Percentiles rank a stretch among this genome's conserved stretches.
Conservation (phyloP, 2,113 vertebrate species). For the Bungarus multicinctus region DNA sequence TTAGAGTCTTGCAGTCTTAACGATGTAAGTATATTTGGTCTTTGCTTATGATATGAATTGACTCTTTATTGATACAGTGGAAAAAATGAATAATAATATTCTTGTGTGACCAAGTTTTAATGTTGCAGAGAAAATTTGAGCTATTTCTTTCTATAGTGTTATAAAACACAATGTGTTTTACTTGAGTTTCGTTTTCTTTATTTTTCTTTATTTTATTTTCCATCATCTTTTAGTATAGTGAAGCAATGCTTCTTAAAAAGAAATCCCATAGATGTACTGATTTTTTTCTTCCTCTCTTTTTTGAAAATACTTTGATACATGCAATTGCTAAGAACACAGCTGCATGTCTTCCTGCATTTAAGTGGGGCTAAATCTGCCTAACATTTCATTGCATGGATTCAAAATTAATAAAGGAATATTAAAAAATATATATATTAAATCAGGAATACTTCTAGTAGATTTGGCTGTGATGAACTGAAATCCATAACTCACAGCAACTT, state of each 20-base stretch:
- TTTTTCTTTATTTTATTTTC: not conserved
- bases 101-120: not conserved
- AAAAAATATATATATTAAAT: not conserved
- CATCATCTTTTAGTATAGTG: not conserved
- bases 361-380: not conserved
- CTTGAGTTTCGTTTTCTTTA: not conserved
- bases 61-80: not conserved
- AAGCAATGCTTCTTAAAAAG: not conserved
- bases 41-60: not conserved
- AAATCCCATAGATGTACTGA: not conserved
- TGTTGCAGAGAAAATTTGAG: not conserved
- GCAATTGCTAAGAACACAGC: not conserved
- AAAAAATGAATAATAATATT: not conserved
- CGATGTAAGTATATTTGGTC: not conserved
- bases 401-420: conserved; percentile 1
- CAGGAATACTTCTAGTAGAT: not conserved
- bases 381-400: not conserved
- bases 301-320: not conserved
- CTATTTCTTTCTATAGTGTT: not conserved
- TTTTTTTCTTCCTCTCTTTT: not conserved
- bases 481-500: conserved; percentile 68
- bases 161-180: not conserved
- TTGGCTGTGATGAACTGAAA: conserved; percentile 62
- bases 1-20: not conserved
- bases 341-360: not conserved